Evolutionary conservation across 2,113 vertebrate species (phyloP).

Genomic region (Trematomus loennbergii): DNA sequence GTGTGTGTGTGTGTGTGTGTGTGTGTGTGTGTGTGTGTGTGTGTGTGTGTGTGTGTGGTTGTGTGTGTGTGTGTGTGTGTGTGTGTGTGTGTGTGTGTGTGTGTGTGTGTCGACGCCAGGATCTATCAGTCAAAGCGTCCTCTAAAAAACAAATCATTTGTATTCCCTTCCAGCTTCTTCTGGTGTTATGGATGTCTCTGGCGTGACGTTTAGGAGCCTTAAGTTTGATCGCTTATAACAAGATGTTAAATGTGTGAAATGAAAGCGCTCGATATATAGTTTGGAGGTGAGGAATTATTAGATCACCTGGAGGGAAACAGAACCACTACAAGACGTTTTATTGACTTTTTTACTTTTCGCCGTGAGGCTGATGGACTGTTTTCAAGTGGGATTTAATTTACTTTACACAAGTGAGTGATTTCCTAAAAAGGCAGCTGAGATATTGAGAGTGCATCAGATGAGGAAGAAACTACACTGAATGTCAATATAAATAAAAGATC

Average conservation of each 20-base stretch:
- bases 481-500: no score
- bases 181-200: background rate
- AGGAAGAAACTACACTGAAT: no score
- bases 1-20: no score
- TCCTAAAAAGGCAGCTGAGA: background rate
- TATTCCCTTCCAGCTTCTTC: no score
- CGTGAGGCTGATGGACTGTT: conserved; percentile 14
- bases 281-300: conserved; percentile 21
- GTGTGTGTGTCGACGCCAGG: background rate
- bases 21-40: no score
- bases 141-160: background rate
- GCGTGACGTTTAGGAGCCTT: background rate
- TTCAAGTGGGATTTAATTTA: conserved; percentile 27
- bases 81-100: no score
- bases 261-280: conserved; percentile 28
- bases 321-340: conserved; percentile 27
- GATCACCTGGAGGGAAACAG: conserved; percentile 13
- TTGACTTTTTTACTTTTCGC: conserved; percentile 47
- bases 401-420: conserved; percentile 24
- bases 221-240: conserved; percentile 6
- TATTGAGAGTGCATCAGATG: background rate
- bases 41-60: no score
- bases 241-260: conserved; percentile 20
- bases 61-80: no score
- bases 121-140: background rate